Conservation (phyloP, 1,140 invertebrate species). For the Pissodes strobi region DNA sequence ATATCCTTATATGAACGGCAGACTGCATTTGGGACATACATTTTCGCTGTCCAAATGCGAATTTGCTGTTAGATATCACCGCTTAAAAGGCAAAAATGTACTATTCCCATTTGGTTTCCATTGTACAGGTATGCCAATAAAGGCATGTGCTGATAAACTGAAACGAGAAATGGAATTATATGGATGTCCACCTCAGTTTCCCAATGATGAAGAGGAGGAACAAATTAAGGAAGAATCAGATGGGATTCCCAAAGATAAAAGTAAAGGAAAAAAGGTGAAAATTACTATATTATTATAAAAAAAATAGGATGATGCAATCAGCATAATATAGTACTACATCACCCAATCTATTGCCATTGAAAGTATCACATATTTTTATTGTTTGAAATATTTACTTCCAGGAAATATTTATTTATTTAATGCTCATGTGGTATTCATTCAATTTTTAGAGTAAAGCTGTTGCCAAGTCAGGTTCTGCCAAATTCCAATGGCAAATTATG, state of each 20-base stretch:
- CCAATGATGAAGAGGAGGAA: conserved; percentile 60
- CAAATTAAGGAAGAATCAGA: conserved; percentile 61
- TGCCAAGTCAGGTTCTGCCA: conserved; percentile 86
- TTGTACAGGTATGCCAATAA: conserved; percentile 96
- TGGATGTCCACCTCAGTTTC: conserved; percentile 94
- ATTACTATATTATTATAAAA: too few species aligned
- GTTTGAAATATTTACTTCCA: too few species aligned
- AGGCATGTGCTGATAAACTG: conserved; percentile 97
- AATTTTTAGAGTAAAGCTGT: conserved; percentile 84
- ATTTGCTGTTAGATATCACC: conserved; percentile 85
- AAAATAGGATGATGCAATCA: conserved; percentile 3
- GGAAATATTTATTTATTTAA: background rate
- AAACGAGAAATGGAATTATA: conserved; percentile 90
- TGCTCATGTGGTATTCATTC: background rate
- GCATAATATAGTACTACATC: too few species aligned
- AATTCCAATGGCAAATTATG: conserved; percentile 99
- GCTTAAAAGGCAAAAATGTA: conserved; percentile 87
- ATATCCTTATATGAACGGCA: conserved; percentile 99
- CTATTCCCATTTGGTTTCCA: conserved; percentile 99
- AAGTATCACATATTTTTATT: too few species aligned
- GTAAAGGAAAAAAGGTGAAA: conserved; percentile 92
- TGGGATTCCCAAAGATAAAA: conserved; percentile 85
- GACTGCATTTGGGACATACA: conserved; percentile 95
- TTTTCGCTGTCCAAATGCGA: conserved; percentile 98
- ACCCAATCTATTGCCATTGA: too few species aligned